Base-by-base conservation (phyloP, 53 echinoderm and acorn worm species). In the Paelopatides confundens region DNA sequence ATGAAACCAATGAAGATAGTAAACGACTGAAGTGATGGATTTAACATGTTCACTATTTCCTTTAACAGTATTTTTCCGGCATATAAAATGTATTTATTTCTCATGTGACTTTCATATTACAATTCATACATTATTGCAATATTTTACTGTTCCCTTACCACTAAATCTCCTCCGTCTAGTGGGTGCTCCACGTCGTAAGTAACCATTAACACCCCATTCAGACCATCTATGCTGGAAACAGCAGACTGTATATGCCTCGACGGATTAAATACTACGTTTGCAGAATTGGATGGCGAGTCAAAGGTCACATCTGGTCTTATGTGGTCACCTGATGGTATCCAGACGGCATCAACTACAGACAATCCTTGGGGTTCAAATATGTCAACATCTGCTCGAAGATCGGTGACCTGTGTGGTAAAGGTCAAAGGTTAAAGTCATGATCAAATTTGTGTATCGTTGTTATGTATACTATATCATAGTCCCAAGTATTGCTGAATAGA, bases 361-460 rank as follows among this genome's bases (percentile, higher is more conserved):
- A 98, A 29, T 10, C 98, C 95, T 77, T 98, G 98, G 1, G 94
- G 93, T 71, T 98, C 98, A 2, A 37, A 89, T 62, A 98, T 86
- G 33, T 69, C 81, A 3, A 90, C 89, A 14, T 90, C 85, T 0
- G 92, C 91, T 8, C 89, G 84, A 30, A 98, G 64, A 13, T 89
- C 91, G 10, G 82, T 51, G 0, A 98, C 81, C 54, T 14, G 49
- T 40, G 23, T 8, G 62, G 17, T n/a, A 69, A 26, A 21, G 17
- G 49, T 18, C 54, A 69, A 68, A 38, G 43, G 43, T 43, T 4
- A 43, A 10, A 43, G 43, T n/a, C n/a, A n/a, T n/a, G n/a, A n/a
- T n/a, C n/a, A n/a, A n/a, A n/a, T n/a, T n/a, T n/a, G n/a, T n/a
- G n/a, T n/a, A n/a, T n/a, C n/a, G n/a, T n/a, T n/a, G n/a, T n/a